Evolutionary conservation across 2,113 vertebrate species (phyloP), one percentile per base, ranked within the genome.

Genomic region (Plecotus auritus): DNA sequence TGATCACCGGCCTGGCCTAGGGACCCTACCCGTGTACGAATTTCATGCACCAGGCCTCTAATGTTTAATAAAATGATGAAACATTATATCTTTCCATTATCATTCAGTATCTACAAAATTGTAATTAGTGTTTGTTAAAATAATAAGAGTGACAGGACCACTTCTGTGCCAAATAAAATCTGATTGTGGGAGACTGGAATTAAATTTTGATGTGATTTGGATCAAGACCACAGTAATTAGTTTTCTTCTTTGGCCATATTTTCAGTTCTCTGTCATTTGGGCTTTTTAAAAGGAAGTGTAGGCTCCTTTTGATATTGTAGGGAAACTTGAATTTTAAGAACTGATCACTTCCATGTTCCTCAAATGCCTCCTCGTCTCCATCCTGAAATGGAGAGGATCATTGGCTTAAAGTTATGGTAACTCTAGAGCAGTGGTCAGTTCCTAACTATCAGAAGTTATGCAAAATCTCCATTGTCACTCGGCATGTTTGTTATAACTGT

Each of bases 161-260:
- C 18, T 94, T 89, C 42, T 59, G 2, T 37, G 69, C 49, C 94
- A 94, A 86, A 80, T 84, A 35, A 91, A 94, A 95, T 91, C 74
- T 93, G 80, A 92, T 77, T 93, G 40, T 94, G 80, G 12, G 78
- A 91, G 42, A 66, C 14, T 45, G 23, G 20, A 94, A 94, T 91
- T 54, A 89, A 95, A 96, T 95, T 94, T 84, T 74, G 70, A 95
- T 95, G 64, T 86, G 49, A 93, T 83, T 91, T 95, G 86, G 42
- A 86, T 61, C 22, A 76, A 84, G 32, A 76, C 45, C 64, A 84
- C 11, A 30, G 49, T 51, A 66, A 85, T 87, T 37, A 61, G 28
- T 87, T 91, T 92, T 94, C 26, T 93, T 56, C 26, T 94, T 23
- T 85, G 84, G 14, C 16, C 16, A 35, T 87, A 17, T 67, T 96